These are phyloP conservation scores for Platycheirus rosarum DNA, from an alignment of 2,888 invertebrate genomes.

Conservation along the genomic window DNA sequence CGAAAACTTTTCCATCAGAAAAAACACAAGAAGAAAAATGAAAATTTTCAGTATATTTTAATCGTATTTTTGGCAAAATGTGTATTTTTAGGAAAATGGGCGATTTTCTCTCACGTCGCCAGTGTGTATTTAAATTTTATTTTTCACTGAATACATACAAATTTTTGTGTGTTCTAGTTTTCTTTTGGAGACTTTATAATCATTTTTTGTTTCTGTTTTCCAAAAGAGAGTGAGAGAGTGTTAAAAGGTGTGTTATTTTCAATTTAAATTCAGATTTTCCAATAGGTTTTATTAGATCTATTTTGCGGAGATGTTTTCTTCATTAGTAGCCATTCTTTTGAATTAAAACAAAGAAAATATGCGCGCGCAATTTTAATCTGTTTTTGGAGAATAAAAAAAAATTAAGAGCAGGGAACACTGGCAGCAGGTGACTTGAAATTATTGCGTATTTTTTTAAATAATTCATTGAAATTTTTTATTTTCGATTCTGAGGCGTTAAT, in stretches of 20 bases:
- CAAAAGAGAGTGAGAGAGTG: slow-evolving; percentile 15
- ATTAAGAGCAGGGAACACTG: too few species aligned
- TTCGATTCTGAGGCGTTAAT: too few species aligned
- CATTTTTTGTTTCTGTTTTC: not conserved
- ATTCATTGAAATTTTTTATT: too few species aligned
- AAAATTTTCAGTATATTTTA: slow-evolving; percentile 50
- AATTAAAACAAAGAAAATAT: too few species aligned
- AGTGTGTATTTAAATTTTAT: slow-evolving; percentile 39
- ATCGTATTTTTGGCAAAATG: slow-evolving; percentile 76
- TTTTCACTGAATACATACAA: slow-evolving; percentile 39
- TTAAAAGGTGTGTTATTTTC: slow-evolving; percentile 9
- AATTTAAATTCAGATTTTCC: slow-evolving; percentile 8
- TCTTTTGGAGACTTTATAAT: slow-evolving; percentile 44
- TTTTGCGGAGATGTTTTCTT: slow-evolving; percentile 45
- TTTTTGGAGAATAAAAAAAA: slow-evolving; percentile 49
- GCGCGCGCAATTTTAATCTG: slow-evolving; percentile 58
- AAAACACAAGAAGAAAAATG: slow-evolving; percentile 12
- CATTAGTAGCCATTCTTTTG: slow-evolving; percentile 35
- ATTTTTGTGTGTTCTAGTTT: slow-evolving; percentile 26
- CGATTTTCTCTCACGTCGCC: slow-evolving; percentile 67
- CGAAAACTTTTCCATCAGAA: slow-evolving; percentile 52
- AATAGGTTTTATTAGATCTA: slow-evolving; percentile 38
- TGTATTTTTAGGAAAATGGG: slow-evolving; percentile 75
- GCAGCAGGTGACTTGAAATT: too few species aligned
- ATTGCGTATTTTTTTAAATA: too few species aligned